These are phyloP conservation scores for Scytalopus superciliaris DNA, from an alignment of 2,113 vertebrate species.

Conservation along the genomic window DNA sequence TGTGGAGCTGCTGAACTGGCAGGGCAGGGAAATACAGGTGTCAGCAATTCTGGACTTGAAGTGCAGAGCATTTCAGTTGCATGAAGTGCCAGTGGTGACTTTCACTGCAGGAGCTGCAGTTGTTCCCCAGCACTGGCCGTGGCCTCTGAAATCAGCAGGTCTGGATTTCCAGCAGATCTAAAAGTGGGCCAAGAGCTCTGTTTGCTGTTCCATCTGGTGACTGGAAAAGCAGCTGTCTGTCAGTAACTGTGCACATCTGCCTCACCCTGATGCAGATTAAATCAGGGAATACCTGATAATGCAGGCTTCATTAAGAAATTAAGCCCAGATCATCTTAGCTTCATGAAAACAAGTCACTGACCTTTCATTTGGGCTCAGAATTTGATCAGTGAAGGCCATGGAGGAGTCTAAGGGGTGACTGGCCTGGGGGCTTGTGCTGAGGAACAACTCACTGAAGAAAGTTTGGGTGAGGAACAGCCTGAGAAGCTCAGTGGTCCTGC, in stretches of 20 bases:
- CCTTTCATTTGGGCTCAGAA: neutral
- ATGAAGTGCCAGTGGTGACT: neutral
- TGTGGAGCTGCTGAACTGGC: neutral
- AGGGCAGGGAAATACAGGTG: no score
- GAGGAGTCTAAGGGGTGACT: neutral
- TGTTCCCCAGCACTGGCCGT: neutral
- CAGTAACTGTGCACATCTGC: neutral
- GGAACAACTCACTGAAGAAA: neutral
- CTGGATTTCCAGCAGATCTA: neutral
- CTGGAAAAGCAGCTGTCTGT: neutral
- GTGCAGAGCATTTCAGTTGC: neutral
- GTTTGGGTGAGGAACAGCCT: neutral
- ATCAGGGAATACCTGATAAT: neutral
- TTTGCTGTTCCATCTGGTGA: neutral
- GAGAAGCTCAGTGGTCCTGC: neutral
- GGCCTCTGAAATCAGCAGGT: neutral
- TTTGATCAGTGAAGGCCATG: neutral
- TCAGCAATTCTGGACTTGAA: neutral
- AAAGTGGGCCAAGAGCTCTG: neutral
- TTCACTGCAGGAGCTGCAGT: neutral
- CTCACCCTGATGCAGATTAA: neutral
- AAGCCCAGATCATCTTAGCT: neutral
- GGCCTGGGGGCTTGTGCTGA: neutral
- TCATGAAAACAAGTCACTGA: neutral
- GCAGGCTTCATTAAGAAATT: neutral